Base-by-base conservation (phyloP, 1,140 invertebrate species). In the Calephelis virginiensis region DNA sequence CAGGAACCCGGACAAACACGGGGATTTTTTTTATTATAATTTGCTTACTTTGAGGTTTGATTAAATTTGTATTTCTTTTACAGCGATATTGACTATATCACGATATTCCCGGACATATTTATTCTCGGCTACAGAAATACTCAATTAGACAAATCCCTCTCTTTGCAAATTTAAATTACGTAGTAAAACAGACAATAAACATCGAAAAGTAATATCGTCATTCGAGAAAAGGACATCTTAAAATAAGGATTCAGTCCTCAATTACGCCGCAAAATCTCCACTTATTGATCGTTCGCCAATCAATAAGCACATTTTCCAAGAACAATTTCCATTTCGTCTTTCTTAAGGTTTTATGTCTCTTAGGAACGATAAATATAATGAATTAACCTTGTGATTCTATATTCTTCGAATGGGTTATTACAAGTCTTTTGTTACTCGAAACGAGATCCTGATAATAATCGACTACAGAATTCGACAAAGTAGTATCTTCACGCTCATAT, bases 301-400 rank as follows among this genome's bases (percentile, higher is more conserved):
- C 49, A 53, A 14, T 53, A 17, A 17, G 49, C 49, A 53, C 49
- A 17, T 53, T 53, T 53, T 53, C 49, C 17, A 53, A 53, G 49
- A 53, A 53, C 28, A 53, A 53, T 53, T 53, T 53, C 49, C 49
- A 53, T 53, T 53, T 10, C 49, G 49, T 17, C 13, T 53, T 53
- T 53, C 10, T 7, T 10, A 53, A 53, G 49, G 14, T 53, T 53
- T 53, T 53, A 53, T 17, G 49, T 28, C 8, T 53, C 13, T 28
- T 1, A 28, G 14, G 8, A 53, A 28, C 10, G 13, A 53, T 53
- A 53, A 53, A 53, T 9, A 9, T 43, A 43, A 43, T 43, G 40
- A 43, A 1, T 43, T 43, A 43, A 43, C 40, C 6, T 43, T 43
- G 6, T 43, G 40, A 28, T 43, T 43, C 5, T 1, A 9, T 43